phyloP scores from a whole-genome alignment of 2,888 invertebrate genomes.

The Reticulitermes lucifugus region DNA sequence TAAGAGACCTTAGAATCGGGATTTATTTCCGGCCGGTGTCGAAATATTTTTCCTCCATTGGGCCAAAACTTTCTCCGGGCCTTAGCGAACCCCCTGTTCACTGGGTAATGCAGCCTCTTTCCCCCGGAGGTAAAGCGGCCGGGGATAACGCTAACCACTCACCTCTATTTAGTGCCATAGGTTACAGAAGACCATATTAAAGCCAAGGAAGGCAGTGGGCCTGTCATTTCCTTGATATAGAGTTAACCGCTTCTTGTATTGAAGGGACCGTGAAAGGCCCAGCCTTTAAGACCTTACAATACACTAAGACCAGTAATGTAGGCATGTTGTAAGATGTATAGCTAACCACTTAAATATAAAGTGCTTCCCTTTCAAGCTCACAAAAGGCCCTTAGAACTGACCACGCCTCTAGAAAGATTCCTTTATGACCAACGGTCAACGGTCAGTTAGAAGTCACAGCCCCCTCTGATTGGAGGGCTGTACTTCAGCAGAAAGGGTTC shows the following conservation, averaged over 20 bases:
- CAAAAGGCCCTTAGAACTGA: neutral
- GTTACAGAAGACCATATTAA: too few relatives aligned
- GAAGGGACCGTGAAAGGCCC: neutral
- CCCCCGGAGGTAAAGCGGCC: too few relatives aligned
- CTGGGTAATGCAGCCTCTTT: too few relatives aligned
- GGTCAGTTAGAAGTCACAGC: neutral
- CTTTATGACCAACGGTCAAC: conserved; percentile 38
- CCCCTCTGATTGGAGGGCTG: neutral
- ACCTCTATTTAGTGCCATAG: too few relatives aligned
- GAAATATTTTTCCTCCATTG: too few relatives aligned
- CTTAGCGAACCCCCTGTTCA: too few relatives aligned
- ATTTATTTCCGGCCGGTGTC: too few relatives aligned
- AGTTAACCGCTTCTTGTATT: neutral
- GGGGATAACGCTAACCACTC: too few relatives aligned
- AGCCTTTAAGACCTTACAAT: neutral
- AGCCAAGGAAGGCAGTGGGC: too few relatives aligned
- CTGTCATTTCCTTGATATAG: too few relatives aligned
- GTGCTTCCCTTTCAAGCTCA: neutral
- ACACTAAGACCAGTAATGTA: neutral
- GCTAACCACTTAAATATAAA: conserved; percentile 18
- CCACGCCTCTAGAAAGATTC: neutral
- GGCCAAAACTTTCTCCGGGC: too few relatives aligned
- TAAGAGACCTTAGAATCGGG: too few relatives aligned
- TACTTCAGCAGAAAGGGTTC: neutral
- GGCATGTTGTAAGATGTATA: neutral